These are phyloP conservation scores for Lordiphosa andalusiaca DNA, from an alignment of 2,888 invertebrate genomes.

Conservation along the genomic window DNA sequence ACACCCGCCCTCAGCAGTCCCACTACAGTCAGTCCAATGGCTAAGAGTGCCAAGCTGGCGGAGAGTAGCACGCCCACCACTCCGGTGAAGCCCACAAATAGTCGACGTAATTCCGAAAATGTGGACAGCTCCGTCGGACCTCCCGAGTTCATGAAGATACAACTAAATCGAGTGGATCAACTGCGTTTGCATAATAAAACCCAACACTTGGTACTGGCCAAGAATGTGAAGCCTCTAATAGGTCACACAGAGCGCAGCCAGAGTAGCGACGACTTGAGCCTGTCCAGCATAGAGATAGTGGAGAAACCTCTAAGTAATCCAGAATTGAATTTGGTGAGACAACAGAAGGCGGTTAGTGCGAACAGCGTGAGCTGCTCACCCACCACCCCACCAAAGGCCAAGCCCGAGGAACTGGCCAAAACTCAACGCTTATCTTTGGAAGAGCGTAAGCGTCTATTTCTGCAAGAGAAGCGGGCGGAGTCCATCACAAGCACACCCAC, in stretches of 20 bases:
- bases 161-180: conserved; percentile 86
- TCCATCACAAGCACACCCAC: conserved; percentile 53
- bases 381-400: conserved; percentile 34
- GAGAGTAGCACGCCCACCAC: conserved; percentile 42
- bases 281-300: conserved; percentile 61
- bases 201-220: conserved; percentile 85
- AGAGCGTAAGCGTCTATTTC: conserved; percentile 77
- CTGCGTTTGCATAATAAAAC: conserved; percentile 82
- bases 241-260: conserved; percentile 53
- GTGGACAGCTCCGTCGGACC: conserved; percentile 80
- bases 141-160: conserved; percentile 87
- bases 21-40: conserved; percentile 41
- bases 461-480: conserved; percentile 75
- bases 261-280: conserved; percentile 72
- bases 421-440: conserved; percentile 65
- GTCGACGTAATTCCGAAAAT: conserved; percentile 62
- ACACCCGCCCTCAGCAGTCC: conserved; percentile 28
- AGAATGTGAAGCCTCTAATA: conserved; percentile 79
- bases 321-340: conserved; percentile 53
- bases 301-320: conserved; percentile 41
- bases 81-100: conserved; percentile 40
- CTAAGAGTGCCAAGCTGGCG: conserved; percentile 49
- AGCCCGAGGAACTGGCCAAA: conserved; percentile 11
- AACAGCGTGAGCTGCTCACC: conserved; percentile 47
- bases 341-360: conserved; percentile 56